Evolutionary conservation across 2,888 invertebrate genomes (phyloP).

Genomic region (Agonopterix heracliana): DNA sequence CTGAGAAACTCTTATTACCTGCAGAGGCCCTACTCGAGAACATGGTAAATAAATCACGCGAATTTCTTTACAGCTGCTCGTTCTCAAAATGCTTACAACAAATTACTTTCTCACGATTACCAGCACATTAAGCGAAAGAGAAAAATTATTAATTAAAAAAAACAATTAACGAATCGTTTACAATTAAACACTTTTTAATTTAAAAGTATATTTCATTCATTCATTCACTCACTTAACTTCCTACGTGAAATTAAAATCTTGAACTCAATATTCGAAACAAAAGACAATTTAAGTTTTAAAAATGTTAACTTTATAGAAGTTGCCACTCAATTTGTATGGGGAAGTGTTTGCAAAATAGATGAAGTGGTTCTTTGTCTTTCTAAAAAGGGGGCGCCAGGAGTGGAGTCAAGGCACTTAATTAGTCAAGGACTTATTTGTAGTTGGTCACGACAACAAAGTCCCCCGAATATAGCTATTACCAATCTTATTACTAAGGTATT

Average conservation of each 20-base stretch:
- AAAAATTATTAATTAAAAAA: not conserved
- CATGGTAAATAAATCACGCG: too few relatives aligned
- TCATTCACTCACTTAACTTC: slow-evolving; percentile 24
- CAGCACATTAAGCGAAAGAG: too few relatives aligned
- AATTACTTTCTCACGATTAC: not conserved
- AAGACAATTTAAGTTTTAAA: slow-evolving; percentile 27
- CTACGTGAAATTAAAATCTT: slow-evolving; percentile 38
- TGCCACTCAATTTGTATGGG: slow-evolving; percentile 32
- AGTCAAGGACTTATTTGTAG: slow-evolving; percentile 29
- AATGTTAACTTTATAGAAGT: slow-evolving; percentile 41
- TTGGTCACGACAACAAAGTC: too few relatives aligned
- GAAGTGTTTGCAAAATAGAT: slow-evolving; percentile 69
- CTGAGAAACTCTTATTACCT: too few relatives aligned
- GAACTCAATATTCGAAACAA: slow-evolving; percentile 36
- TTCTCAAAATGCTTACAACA: not conserved
- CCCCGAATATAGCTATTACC: too few relatives aligned
- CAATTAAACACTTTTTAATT: not conserved
- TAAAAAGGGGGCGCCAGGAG: slow-evolving; percentile 15
- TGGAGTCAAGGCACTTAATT: slow-evolving; percentile 35
- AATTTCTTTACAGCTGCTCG: too few relatives aligned
- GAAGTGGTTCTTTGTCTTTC: slow-evolving; percentile 54
- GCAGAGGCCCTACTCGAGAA: too few relatives aligned
- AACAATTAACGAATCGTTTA: slow-evolving; percentile 1
- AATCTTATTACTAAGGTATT: too few relatives aligned
- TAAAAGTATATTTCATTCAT: too few relatives aligned